Evolutionary conservation across 2,888 invertebrate species (phyloP).

Genomic region (Pycnomerus fuliginosus): DNA sequence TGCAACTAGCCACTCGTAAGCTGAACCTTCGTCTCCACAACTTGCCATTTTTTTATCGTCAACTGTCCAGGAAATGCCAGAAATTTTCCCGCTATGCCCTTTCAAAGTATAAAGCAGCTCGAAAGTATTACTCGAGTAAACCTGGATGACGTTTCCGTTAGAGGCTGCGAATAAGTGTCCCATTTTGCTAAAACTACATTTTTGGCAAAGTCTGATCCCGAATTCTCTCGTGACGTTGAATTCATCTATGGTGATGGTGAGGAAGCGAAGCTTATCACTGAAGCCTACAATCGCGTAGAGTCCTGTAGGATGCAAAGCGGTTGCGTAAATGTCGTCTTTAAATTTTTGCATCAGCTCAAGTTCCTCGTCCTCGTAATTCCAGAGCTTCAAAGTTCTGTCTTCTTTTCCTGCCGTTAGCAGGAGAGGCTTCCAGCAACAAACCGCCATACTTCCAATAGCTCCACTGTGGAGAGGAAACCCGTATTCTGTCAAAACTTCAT

Average conservation of each 20-base stretch:
- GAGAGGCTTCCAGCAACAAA: slow-evolving; percentile 88
- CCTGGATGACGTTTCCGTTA: slow-evolving; percentile 79
- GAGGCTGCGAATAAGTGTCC: slow-evolving; percentile 91
- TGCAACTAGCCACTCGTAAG: slow-evolving; percentile 84
- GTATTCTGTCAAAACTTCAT: slow-evolving; percentile 64
- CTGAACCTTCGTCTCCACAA: slow-evolving; percentile 83
- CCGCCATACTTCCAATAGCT: slow-evolving; percentile 74
- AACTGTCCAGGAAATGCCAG: slow-evolving; percentile 71
- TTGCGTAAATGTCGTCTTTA: slow-evolving; percentile 76
- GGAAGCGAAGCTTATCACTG: slow-evolving; percentile 84
- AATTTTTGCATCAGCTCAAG: slow-evolving; percentile 67
- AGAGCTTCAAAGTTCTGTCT: slow-evolving; percentile 84
- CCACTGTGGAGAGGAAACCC: slow-evolving; percentile 80
- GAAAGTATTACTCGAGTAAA: slow-evolving; percentile 82
- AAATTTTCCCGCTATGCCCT: slow-evolving; percentile 73
- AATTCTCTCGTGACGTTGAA: slow-evolving; percentile 67
- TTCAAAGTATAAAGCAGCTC: slow-evolving; percentile 72
- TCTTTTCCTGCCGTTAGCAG: slow-evolving; percentile 78
- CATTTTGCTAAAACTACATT: slow-evolving; percentile 77
- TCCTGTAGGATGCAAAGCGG: slow-evolving; percentile 77
- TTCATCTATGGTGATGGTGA: slow-evolving; percentile 87
- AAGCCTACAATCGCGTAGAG: slow-evolving; percentile 87
- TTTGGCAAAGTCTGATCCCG: slow-evolving; percentile 69
- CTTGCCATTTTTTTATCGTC: slow-evolving; percentile 80
- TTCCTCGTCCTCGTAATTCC: slow-evolving; percentile 86